Percentiles rank a stretch among this genome's conserved stretches.
Evolutionary conservation across 2,113 vertebrate species (phyloP).

Genomic region (Pituophis catenifer): DNA sequence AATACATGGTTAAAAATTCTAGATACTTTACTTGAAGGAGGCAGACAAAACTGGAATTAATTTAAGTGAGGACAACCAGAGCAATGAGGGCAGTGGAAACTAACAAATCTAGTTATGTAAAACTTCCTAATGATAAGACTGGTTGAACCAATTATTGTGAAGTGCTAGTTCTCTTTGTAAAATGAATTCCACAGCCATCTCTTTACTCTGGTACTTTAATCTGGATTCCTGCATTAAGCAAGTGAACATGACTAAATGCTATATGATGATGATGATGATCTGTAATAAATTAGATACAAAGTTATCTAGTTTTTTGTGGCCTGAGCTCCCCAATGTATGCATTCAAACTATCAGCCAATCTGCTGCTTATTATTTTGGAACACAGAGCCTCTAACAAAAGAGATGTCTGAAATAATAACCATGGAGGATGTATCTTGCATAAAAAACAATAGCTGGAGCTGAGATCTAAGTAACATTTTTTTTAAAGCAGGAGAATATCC

Average conservation of each 20-base stretch:
- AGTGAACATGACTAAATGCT: not conserved
- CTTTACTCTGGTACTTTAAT: not conserved
- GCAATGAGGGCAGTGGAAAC: not conserved
- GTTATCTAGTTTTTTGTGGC: conserved; percentile 31
- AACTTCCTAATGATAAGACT: not conserved
- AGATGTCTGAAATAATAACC: conserved; percentile 18
- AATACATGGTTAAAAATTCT: not conserved
- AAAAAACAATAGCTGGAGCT: conserved; percentile 23
- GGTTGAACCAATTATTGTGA: not conserved
- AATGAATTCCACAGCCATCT: not conserved
- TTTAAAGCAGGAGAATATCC: conserved; percentile 13
- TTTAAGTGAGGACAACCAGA: not conserved
- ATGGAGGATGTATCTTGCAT: conserved; percentile 23
- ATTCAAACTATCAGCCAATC: conserved; percentile 35
- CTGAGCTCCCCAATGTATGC: conserved; percentile 52
- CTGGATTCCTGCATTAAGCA: not conserved
- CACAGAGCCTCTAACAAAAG: conserved; percentile 22
- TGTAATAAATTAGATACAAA: not conserved
- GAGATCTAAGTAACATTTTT: conserved; percentile 11
- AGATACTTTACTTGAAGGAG: not conserved
- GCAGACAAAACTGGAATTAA: not conserved
- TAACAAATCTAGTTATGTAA: not conserved
- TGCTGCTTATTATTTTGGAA: conserved; percentile 24
- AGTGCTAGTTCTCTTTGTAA: not conserved
- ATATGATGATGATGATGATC: not conserved